Base-by-base conservation (phyloP, 2,888 invertebrate species). In the Cosmorhoe ocellata region DNA sequence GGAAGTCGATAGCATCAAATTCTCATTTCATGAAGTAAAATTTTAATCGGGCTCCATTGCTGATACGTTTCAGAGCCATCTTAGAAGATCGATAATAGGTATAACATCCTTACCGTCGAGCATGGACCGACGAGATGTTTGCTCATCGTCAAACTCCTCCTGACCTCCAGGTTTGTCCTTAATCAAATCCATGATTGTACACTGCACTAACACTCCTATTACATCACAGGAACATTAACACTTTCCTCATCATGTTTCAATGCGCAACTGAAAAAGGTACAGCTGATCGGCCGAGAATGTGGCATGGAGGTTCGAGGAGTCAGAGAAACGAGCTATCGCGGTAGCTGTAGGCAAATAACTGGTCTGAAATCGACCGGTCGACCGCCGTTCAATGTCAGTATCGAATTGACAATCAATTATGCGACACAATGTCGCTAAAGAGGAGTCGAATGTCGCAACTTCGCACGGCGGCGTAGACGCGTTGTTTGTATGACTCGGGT, bases 331-430 rank as follows among this genome's bases (percentile, higher is more conserved):
- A 33, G 42, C 79, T 77, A 72, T 69, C 80, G 74, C 77, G 68
- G 64, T 79, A 76, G 75, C 76, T 57, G 82, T 76, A 74, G 71
- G 81, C 76, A 76, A 84, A 82, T 84, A 82, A 88, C 88, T 85
- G 80, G 78, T 76, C 68, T 66, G 71, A 76, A 77, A 80, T 77
- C 74, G 74, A 77, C 74, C 75, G 75, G 76, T 71, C 80, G 78
- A 61, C 76, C 75, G 81, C 62, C 73, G 78, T 79, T 83, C 89
- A 90, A 89, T 90, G 88, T 88, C 89, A 87, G 83, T 84, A 88
- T 82, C 78, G 86, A 81, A 78, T 80, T 84, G 80, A 77, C 85
- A 81, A 88, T 86, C 80, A 87, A 86, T 88, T 86, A 88, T 83
- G 85, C 81, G 88, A 87, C 86, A 84, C 61, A 70, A 76, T 68